phyloP scores from a whole-genome alignment of 2,113 vertebrate species.

The Prunella himalayana region DNA sequence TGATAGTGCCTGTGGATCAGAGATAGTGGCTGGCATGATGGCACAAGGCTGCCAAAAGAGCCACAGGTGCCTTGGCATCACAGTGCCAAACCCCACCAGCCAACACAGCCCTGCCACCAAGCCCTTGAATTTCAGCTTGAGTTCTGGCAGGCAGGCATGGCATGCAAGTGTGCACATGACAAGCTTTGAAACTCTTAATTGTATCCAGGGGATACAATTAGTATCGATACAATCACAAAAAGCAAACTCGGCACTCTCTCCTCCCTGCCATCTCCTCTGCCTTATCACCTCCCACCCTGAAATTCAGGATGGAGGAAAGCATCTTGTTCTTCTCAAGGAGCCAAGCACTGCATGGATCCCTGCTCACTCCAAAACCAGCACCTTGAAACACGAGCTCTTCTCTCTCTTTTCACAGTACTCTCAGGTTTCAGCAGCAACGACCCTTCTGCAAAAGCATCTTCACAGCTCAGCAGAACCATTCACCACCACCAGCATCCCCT shows the following conservation, averaged over 20 bases:
- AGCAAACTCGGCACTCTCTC: background rate
- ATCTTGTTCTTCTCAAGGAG: background rate
- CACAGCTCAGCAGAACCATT: background rate
- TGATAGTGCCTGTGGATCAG: fast-evolving
- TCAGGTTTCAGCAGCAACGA: background rate
- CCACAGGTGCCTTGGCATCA: background rate
- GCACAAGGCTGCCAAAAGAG: background rate
- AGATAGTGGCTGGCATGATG: background rate
- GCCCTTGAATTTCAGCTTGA: background rate
- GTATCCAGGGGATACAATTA: background rate
- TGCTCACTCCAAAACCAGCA: background rate
- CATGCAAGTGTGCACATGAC: background rate
- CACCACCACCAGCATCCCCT: background rate
- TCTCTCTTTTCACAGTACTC: background rate
- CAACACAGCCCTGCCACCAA: background rate
- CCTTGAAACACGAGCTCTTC: background rate
- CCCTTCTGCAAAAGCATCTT: background rate
- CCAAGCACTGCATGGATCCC: fast-evolving
- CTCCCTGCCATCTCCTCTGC: background rate
- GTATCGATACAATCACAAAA: background rate
- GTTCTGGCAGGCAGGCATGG: background rate
- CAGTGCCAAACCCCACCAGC: background rate
- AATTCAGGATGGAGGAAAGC: background rate
- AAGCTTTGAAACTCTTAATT: background rate
- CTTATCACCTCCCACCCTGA: background rate